Evolutionary conservation across 2,797 vertebrate species (phyloP), one percentile per base, ranked within the genome.

Genomic region (Helicolenus hilgendorfi): DNA sequence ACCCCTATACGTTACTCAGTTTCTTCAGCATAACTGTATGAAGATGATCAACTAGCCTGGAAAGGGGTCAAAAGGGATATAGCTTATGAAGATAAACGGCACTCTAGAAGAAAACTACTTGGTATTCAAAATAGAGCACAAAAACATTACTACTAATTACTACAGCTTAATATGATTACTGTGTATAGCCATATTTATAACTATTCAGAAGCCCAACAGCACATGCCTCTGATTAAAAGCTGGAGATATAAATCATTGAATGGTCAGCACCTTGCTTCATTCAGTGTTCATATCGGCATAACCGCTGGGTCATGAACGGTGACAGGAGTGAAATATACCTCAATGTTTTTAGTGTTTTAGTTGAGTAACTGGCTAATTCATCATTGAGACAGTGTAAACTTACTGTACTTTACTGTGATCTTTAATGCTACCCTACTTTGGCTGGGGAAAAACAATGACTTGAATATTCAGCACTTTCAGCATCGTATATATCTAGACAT

Each of bases 381-480:
- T 94, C 87, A 91, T 18, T 3, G 27, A 35, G 26, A 71, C 86
- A 81, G 58, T 56, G 10, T 79, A 84, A 83, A 71, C 29, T 36
- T 45, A 73, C 64, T 86, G 45, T 33, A 78, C 65, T 73, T 71
- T 36, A 58, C 64, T 55, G 41, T 62, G 67, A 27, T 73, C 76
- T 84, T 91, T 74, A 88, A 84, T 60, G 70, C 35, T 81, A 79
- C 82, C 79, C 83, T 89, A 72, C 72, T 91, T 81, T 86, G 8
- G 29, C 73, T 86, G 36, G 35, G 72, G n/a, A 72, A 24, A 86
- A 85, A 83, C 75, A 75, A 77, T 70, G 45, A 79, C 27, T 36
- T 87, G 64, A 93, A 88, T 67, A 89, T 88, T 90, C 92, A 91
- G 91, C 94, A 92, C 74, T 87, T 91, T 85, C 68, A 26, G 15